phyloP scores from a whole-genome alignment of 2,888 invertebrate genomes.

The Microctonus hyperodae region DNA sequence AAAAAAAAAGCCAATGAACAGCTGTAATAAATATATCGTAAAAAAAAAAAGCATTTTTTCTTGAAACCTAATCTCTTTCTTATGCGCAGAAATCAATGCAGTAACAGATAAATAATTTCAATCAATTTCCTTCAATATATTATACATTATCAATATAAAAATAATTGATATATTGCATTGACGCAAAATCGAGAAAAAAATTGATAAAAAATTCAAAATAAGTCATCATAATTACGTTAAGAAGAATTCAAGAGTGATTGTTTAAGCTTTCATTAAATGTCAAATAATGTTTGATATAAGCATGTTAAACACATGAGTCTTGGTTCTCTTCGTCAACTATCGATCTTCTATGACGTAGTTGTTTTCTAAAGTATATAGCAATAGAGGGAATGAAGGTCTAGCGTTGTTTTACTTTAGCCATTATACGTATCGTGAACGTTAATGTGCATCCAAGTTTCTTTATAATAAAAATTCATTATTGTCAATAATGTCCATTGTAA shows the following conservation, averaged over 20 bases:
- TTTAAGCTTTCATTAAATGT: not conserved
- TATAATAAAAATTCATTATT: not conserved
- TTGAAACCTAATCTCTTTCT: not conserved
- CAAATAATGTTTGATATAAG: not conserved
- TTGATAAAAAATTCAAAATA: too few relatives aligned
- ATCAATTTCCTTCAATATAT: too few relatives aligned
- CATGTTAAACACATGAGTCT: not conserved
- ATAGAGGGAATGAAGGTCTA: slow-evolving; percentile 17
- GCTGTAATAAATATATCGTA: slow-evolving; percentile 1
- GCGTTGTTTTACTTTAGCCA: slow-evolving; percentile 14
- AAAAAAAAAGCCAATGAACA: slow-evolving; percentile 19
- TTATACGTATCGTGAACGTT: slow-evolving; percentile 2
- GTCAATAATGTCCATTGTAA: slow-evolving; percentile 14
- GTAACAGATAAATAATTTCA: not conserved
- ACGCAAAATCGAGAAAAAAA: too few relatives aligned
- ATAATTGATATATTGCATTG: too few relatives aligned
- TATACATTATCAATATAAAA: too few relatives aligned
- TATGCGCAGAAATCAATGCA: not conserved
- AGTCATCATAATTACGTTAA: too few relatives aligned
- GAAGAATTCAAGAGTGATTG: not conserved
- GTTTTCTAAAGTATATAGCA: slow-evolving; percentile 27
- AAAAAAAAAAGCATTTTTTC: not conserved
- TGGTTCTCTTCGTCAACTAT: slow-evolving; percentile 27
- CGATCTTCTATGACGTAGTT: slow-evolving; percentile 31
- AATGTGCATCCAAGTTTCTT: not conserved